Evolutionary conservation across 2,113 vertebrate genomes (phyloP), one percentile per base, ranked within the genome.

Genomic region (Ranitomeya imitator): DNA sequence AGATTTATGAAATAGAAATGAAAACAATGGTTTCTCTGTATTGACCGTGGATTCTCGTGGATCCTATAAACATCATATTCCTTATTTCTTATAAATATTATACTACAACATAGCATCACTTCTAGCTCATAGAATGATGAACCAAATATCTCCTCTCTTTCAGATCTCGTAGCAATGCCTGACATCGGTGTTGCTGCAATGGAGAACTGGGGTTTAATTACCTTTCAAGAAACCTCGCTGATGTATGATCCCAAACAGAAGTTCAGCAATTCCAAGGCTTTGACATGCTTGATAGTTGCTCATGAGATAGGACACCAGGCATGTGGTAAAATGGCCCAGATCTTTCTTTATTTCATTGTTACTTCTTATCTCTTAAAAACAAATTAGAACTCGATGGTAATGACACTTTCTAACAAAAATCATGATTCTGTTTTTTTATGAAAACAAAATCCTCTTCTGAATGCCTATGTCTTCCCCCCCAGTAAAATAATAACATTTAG

Each of bases 301-400:
- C 96, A 96, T n/a, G 96, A 96, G 90, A 87, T 95, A 8, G 94
- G 90, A 92, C 96, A 96, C 90, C 96, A 96, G 96, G 95, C 92
- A 96, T 13, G 94, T 95, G 92, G 92, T 94, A 94, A 94, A 94
- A 94, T 82, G 14, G 89, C 93, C 86, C 87, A 59, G 85, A 54
- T 11, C 86, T 88, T 80, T 90, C 7, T 90, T 92, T 89, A 26
- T 57, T 67, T 76, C n/a, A 52, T 11, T 91, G 7, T 71, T 55
- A 59, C 13, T 51, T 23, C 61, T 61, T 37, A 67, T 21, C 11
- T 0, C 0, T 14, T 26, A 16, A 23, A 55, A 77, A 83, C 26
- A 88, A 1, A 8, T 52, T 7, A 23, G 1, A 21, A 57, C n/a
- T 1, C 3, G 37, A 9, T 11, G 8, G 15, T 57, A n/a, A 9